Conservation (phyloP, 2,797 vertebrate genomes). For the Falco biarmicus region DNA sequence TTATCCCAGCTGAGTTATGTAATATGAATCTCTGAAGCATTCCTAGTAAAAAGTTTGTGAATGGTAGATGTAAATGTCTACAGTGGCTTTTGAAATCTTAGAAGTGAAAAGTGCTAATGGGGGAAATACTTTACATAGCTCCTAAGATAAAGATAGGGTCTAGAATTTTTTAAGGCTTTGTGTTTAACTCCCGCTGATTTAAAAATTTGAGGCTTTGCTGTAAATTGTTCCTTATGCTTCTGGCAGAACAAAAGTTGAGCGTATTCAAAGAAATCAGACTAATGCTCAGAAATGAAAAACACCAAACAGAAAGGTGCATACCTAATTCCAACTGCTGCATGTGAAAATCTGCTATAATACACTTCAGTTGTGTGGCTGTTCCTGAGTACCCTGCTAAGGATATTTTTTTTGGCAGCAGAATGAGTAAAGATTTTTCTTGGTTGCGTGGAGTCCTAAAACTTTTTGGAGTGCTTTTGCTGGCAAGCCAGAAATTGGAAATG, state of each 20-base stretch:
- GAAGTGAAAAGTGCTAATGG: neutral
- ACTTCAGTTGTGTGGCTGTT: neutral
- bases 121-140: slow-evolving; percentile 32
- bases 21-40: neutral
- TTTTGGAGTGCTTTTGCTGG: neutral
- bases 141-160: neutral
- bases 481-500: neutral
- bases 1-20: slow-evolving; percentile 16
- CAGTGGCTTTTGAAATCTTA: slow-evolving; percentile 29
- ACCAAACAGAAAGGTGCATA: neutral
- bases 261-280: slow-evolving; percentile 20
- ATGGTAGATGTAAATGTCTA: neutral
- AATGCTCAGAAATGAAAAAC: slow-evolving; percentile 6
- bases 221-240: slow-evolving; percentile 25
- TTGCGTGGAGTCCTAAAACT: neutral
- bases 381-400: neutral
- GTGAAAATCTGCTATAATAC: slow-evolving; percentile 22
- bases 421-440: neutral
- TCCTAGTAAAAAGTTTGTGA: slow-evolving; percentile 11
- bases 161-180: neutral
- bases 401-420: neutral
- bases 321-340: neutral
- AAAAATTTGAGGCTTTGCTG: slow-evolving; percentile 7
- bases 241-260: slow-evolving; percentile 4
- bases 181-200: slow-evolving; percentile 1